Percentiles rank a stretch among this genome's conserved stretches.
These are phyloP conservation scores for Dendrolimus punctatus DNA, from an alignment of 1,140 invertebrate genomes.

Conservation along the genomic window DNA sequence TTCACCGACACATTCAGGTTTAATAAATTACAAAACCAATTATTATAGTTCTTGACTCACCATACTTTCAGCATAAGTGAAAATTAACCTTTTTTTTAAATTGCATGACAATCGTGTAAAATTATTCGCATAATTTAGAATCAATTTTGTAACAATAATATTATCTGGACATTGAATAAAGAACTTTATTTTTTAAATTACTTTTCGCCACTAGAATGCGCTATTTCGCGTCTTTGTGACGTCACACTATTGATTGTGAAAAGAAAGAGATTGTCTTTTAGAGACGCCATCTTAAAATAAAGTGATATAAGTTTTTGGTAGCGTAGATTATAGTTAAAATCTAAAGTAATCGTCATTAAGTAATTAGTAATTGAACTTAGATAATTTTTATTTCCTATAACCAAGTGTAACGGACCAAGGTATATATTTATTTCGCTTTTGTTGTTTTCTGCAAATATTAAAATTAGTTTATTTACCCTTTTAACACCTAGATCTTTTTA, in stretches of 20 bases:
- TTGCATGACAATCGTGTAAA: neutral
- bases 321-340: slow-evolving; percentile 63
- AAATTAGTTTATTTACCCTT: slow-evolving; percentile 67
- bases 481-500: slow-evolving; percentile 40
- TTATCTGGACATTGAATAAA: neutral
- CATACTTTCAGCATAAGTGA: too few species aligned
- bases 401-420: slow-evolving; percentile 63
- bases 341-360: slow-evolving; percentile 61
- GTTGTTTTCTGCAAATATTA: slow-evolving; percentile 41
- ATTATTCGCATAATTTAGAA: neutral
- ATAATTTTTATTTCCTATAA: slow-evolving; percentile 48
- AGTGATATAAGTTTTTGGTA: slow-evolving; percentile 70
- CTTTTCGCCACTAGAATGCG: slow-evolving; percentile 44
- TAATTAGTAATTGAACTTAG: slow-evolving; percentile 52
- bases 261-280: slow-evolving; percentile 66
- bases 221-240: slow-evolving; percentile 66
- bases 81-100: too few species aligned
- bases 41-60: too few species aligned
- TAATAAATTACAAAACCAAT: too few species aligned
- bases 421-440: slow-evolving; percentile 57
- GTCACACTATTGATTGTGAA: slow-evolving; percentile 69
- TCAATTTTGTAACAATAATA: neutral
- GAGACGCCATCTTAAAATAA: slow-evolving; percentile 72
- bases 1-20: too few species aligned
- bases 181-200: slow-evolving; percentile 2